phyloP scores from a whole-genome alignment of 2,113 vertebrate genomes.

The Anolis carolinensis region DNA sequence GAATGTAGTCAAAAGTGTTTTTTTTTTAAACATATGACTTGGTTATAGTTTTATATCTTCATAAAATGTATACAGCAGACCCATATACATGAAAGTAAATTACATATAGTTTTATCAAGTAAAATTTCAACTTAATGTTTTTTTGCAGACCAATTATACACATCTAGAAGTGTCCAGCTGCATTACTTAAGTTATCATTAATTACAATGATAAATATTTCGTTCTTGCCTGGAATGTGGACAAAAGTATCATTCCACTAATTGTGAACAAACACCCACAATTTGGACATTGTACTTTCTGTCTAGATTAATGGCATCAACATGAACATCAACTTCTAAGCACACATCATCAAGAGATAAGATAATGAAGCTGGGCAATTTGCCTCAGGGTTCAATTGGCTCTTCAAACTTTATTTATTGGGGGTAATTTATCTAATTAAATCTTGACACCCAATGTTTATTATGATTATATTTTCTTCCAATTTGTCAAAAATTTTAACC shows the following conservation, averaged over 20 bases:
- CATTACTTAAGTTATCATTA: background rate
- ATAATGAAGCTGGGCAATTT: background rate
- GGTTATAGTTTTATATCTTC: too few species aligned
- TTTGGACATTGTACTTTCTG: too few species aligned
- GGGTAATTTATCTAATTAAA: background rate
- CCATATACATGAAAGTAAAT: background rate
- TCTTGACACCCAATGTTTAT: background rate
- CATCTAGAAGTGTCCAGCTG: background rate
- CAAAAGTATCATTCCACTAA: background rate
- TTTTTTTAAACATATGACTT: background rate
- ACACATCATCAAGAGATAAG: background rate
- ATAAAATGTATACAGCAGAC: too few species aligned
- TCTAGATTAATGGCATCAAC: background rate
- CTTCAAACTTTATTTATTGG: background rate
- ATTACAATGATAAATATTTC: background rate
- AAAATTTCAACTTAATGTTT: background rate
- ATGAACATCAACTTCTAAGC: background rate
- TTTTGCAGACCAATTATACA: background rate
- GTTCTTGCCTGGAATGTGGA: background rate
- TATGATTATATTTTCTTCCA: background rate
- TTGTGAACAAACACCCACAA: background rate
- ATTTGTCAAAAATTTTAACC: background rate
- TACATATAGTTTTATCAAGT: background rate
- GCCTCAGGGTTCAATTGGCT: background rate
- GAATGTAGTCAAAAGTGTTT: too few species aligned